These are phyloP conservation scores for Bombus waltoni DNA, from an alignment of 1,140 invertebrate genomes.

Conservation along the genomic window DNA sequence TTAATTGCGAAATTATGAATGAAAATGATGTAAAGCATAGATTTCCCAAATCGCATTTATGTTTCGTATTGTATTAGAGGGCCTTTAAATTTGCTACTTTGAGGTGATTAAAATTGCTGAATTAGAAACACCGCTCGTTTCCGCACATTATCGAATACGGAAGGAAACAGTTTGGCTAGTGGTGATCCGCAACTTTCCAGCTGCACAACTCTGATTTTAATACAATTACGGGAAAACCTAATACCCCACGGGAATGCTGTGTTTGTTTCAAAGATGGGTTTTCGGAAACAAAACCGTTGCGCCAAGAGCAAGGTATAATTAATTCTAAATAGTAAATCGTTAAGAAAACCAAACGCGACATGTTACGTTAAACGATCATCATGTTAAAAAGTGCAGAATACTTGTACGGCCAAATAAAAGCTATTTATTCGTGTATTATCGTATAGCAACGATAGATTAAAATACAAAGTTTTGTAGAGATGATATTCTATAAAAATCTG, in stretches of 20 bases:
- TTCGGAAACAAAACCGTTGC: conserved; percentile 44
- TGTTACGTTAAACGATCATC: neutral
- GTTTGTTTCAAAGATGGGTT: conserved; percentile 55
- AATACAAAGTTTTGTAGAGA: no score
- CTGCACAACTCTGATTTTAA: conserved; percentile 63
- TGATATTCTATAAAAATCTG: no score
- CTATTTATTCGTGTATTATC: no score
- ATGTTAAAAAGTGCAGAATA: neutral
- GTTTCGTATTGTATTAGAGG: neutral
- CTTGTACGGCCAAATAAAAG: no score
- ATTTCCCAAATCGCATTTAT: neutral
- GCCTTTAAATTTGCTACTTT: neutral
- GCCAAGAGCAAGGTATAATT: conserved; percentile 27
- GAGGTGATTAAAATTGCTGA: neutral
- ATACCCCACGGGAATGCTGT: conserved; percentile 60
- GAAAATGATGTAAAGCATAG: no score
- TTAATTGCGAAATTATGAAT: no score
- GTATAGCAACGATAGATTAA: no score
- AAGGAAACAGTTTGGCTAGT: conserved; percentile 50
- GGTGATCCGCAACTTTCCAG: conserved; percentile 65
- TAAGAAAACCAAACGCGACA: neutral
- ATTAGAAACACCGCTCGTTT: conserved; percentile 16
- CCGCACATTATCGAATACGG: conserved; percentile 49
- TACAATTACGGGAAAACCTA: conserved; percentile 68
- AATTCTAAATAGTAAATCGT: conserved; percentile 23